Evolutionary conservation across 2,888 invertebrate species (phyloP).

Genomic region (Pasiphila rectangulata): DNA sequence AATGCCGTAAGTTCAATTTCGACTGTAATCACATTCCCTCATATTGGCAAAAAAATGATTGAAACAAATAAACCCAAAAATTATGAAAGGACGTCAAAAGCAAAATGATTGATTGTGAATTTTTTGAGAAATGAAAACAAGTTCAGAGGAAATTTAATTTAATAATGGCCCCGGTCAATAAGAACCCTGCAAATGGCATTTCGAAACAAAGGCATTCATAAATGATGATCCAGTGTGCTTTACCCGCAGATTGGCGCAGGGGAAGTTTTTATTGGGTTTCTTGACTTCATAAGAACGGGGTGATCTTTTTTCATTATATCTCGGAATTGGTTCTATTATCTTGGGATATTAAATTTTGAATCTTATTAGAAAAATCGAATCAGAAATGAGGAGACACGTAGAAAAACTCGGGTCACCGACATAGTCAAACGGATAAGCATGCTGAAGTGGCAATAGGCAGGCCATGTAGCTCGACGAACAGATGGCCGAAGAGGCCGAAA

Average conservation of each 20-base stretch:
- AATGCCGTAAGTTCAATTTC: too few species aligned
- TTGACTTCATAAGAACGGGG: slow-evolving; percentile 18
- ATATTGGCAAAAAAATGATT: too few species aligned
- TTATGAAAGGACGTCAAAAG: background rate
- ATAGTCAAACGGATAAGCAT: too few species aligned
- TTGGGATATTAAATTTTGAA: background rate
- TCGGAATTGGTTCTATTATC: background rate
- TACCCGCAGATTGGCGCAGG: slow-evolving; percentile 21
- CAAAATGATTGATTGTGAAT: slow-evolving; percentile 4
- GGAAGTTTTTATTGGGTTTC: slow-evolving; percentile 29
- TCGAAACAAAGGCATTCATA: slow-evolving; percentile 35
- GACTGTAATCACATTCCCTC: too few species aligned
- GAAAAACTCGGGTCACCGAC: too few species aligned
- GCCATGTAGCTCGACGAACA: too few species aligned
- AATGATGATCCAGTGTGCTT: slow-evolving; percentile 31
- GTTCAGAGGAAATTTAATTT: background rate
- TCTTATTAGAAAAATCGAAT: too few species aligned
- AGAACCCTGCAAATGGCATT: slow-evolving; percentile 30
- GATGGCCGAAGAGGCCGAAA: too few species aligned
- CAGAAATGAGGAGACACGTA: too few species aligned
- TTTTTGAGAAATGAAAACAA: slow-evolving; percentile 10
- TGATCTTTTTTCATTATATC: background rate
- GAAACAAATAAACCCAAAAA: background rate
- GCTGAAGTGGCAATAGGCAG: too few species aligned
- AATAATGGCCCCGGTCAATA: slow-evolving; percentile 19